Conservation (phyloP, 35 echinoderm and acorn worm species). For the Lytechinus variegatus region DNA sequence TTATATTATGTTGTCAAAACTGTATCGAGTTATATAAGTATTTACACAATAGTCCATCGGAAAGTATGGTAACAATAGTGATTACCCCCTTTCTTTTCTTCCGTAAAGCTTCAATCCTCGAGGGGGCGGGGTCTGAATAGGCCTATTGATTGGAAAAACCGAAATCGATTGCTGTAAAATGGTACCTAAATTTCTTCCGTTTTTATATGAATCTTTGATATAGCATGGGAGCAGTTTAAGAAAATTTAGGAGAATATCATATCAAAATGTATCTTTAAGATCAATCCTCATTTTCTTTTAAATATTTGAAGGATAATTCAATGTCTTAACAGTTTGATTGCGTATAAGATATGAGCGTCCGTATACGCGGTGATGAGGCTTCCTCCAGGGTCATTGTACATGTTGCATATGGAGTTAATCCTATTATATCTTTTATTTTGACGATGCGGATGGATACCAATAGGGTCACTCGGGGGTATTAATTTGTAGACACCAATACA, state of each 20-base stretch:
- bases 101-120: neutral
- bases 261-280: neutral
- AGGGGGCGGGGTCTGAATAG: neutral
- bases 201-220: neutral
- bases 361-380: neutral
- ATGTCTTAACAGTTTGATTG: neutral
- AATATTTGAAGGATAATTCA: neutral
- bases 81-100: neutral
- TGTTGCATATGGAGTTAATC: no score
- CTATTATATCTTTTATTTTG: neutral
- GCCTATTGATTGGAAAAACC: neutral
- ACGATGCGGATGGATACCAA: neutral
- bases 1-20: slow-evolving; percentile 14
- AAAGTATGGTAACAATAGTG: neutral
- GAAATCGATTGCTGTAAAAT: neutral
- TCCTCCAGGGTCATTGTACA: neutral
- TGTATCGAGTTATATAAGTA: neutral
- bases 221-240: neutral
- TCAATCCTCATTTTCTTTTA: neutral
- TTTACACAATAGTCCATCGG: neutral
- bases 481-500: neutral
- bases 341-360: neutral
- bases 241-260: neutral
- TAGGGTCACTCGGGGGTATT: neutral
- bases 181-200: neutral